phyloP scores from a whole-genome alignment of 2,888 invertebrate genomes.

The Clostera curtula region DNA sequence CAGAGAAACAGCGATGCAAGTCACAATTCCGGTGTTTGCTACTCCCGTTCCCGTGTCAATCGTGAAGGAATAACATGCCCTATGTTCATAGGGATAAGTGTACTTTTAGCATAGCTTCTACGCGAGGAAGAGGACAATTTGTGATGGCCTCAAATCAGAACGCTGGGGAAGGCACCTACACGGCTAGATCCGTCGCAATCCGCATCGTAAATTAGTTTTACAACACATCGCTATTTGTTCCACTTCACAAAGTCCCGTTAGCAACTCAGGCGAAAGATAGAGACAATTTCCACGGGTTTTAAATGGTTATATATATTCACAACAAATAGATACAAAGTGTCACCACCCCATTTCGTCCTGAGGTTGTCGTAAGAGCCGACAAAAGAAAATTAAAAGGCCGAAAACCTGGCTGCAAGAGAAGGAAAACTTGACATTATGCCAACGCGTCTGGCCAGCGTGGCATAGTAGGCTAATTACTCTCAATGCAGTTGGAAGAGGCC shows the following conservation, averaged over 20 bases:
- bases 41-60: conserved; percentile 42
- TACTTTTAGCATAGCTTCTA: conserved; percentile 42
- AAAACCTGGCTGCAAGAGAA: too few relatives aligned
- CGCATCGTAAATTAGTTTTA: conserved; percentile 37
- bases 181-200: conserved; percentile 49
- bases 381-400: too few relatives aligned
- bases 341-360: too few relatives aligned
- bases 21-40: conserved; percentile 40
- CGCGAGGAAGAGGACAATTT: conserved; percentile 69
- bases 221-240: conserved; percentile 19
- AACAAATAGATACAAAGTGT: too few relatives aligned
- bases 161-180: conserved; percentile 63
- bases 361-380: too few relatives aligned
- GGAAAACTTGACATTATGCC: too few relatives aligned
- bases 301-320: too few relatives aligned
- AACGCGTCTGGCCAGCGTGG: too few relatives aligned
- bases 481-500: too few relatives aligned
- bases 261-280: too few relatives aligned
- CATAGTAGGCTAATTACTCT: too few relatives aligned
- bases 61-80: conserved; percentile 41
- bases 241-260: conserved; percentile 5
- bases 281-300: too few relatives aligned
- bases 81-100: conserved; percentile 45
- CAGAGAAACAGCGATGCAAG: conserved; percentile 31
- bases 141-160: conserved; percentile 68